Percentiles rank a stretch among this genome's conserved stretches.
phyloP scores from a whole-genome alignment of 2,888 invertebrate species.

The Drosophila pseudotalamancana region DNA sequence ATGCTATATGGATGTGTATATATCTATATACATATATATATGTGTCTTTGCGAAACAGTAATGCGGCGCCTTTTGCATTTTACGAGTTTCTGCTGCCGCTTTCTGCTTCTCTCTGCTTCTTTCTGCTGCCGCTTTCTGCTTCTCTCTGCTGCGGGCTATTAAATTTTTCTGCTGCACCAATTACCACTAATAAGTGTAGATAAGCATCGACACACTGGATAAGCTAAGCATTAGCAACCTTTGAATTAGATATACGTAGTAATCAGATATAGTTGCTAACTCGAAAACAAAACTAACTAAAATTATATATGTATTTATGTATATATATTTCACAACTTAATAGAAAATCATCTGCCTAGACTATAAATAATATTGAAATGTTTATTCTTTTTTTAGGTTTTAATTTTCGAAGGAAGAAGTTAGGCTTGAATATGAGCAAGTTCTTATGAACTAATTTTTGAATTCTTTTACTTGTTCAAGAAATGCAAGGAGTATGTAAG shows the following conservation, averaged over 20 bases:
- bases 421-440: too few relatives aligned
- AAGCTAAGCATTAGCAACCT: slow-evolving; percentile 17
- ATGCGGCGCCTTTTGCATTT: slow-evolving; percentile 53
- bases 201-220: slow-evolving; percentile 33
- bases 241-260: neutral
- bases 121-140: slow-evolving; percentile 23
- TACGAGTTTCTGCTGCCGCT: slow-evolving; percentile 23
- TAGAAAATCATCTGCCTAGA: too few relatives aligned
- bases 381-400: too few relatives aligned
- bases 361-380: too few relatives aligned
- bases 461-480: too few relatives aligned
- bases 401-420: too few relatives aligned
- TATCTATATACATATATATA: neutral
- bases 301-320: too few relatives aligned
- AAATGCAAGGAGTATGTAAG: too few relatives aligned
- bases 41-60: slow-evolving; percentile 41
- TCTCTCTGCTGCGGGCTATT: slow-evolving; percentile 45
- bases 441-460: too few relatives aligned
- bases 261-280: neutral
- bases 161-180: slow-evolving; percentile 51
- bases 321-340: too few relatives aligned
- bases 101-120: slow-evolving; percentile 3
- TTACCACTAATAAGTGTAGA: slow-evolving; percentile 48
- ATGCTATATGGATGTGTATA: slow-evolving; percentile 1
- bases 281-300: too few relatives aligned